phyloP scores from a whole-genome alignment of 2,888 invertebrate genomes.

The Agrotis ipsilon region DNA sequence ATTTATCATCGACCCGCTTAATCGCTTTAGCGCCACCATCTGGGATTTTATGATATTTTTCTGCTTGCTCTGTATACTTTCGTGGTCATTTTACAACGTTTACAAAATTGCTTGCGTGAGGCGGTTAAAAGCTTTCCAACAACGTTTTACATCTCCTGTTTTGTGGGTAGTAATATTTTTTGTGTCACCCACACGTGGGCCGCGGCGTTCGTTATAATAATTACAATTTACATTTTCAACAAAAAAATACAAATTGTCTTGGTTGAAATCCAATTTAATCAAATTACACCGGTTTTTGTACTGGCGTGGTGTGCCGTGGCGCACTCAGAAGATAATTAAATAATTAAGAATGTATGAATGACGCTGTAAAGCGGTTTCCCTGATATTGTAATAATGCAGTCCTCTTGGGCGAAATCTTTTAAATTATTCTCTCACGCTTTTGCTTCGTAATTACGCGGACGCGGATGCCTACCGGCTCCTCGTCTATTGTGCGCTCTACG shows the following conservation, averaged over 20 bases:
- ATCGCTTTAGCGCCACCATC: constrained; percentile 91
- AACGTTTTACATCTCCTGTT: constrained; percentile 65
- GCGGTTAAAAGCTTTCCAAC: constrained; percentile 76
- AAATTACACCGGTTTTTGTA: constrained; percentile 85
- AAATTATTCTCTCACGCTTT: constrained; percentile 87
- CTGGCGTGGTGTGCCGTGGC: constrained; percentile 80
- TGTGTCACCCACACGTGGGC: constrained; percentile 51
- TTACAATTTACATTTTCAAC: constrained; percentile 73
- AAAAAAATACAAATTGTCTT: constrained; percentile 77
- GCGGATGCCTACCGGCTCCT: constrained; percentile 75
- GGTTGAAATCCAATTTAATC: constrained; percentile 84
- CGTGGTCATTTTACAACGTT: constrained; percentile 88
- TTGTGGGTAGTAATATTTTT: constrained; percentile 66
- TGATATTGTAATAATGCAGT: constrained; percentile 90
- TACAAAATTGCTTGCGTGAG: constrained; percentile 86
- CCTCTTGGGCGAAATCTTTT: constrained; percentile 88
- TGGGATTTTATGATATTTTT: constrained; percentile 91
- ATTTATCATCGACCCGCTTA: constrained; percentile 91
- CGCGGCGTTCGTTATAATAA: constrained; percentile 67
- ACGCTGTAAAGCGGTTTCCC: constrained; percentile 87
- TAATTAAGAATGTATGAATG: constrained; percentile 91
- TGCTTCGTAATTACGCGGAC: constrained; percentile 84
- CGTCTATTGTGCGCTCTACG: constrained; percentile 74
- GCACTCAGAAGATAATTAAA: constrained; percentile 89
- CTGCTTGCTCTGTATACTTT: constrained; percentile 89